A percentile compares a stretch with the other conserved stretches of the same genome.
These are phyloP conservation scores for Polydrusus cervinus DNA, from an alignment of 2,888 invertebrate species.

Conservation along the genomic window DNA sequence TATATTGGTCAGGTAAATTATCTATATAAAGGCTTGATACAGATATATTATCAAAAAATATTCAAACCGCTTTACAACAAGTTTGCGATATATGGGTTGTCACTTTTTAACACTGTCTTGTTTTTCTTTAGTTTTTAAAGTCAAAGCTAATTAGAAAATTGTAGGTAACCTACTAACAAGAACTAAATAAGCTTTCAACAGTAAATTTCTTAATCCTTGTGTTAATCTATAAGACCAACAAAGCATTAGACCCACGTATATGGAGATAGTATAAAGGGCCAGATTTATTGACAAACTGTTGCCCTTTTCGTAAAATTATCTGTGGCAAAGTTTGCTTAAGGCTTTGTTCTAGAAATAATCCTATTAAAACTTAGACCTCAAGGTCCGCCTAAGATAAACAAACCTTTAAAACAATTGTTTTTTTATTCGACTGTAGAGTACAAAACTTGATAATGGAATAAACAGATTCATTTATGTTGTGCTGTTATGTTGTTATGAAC, in stretches of 20 bases:
- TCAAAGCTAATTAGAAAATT: not conserved
- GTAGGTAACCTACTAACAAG: slow-evolving; percentile 19
- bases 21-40: too few species aligned
- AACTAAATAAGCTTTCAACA: slow-evolving; percentile 35
- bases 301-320: slow-evolving; percentile 41
- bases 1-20: too few species aligned
- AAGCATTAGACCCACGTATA: slow-evolving; percentile 35
- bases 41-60: too few species aligned
- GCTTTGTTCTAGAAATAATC: not conserved
- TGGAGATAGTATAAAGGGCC: slow-evolving; percentile 39
- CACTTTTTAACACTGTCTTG: too few species aligned
- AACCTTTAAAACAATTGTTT: not conserved
- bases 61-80: too few species aligned
- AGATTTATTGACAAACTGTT: slow-evolving; percentile 49
- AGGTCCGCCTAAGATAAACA: not conserved
- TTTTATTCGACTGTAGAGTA: too few species aligned
- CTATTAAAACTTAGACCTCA: not conserved
- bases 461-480: too few species aligned
- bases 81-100: too few species aligned
- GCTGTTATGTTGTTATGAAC: too few species aligned
- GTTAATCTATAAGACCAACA: slow-evolving; percentile 48
- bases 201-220: slow-evolving; percentile 41
- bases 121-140: too few species aligned
- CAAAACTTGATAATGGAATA: too few species aligned
- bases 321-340: slow-evolving; percentile 34